These are phyloP conservation scores for Rhea pennata DNA, from an alignment of 2,113 vertebrate genomes.

Conservation along the genomic window DNA sequence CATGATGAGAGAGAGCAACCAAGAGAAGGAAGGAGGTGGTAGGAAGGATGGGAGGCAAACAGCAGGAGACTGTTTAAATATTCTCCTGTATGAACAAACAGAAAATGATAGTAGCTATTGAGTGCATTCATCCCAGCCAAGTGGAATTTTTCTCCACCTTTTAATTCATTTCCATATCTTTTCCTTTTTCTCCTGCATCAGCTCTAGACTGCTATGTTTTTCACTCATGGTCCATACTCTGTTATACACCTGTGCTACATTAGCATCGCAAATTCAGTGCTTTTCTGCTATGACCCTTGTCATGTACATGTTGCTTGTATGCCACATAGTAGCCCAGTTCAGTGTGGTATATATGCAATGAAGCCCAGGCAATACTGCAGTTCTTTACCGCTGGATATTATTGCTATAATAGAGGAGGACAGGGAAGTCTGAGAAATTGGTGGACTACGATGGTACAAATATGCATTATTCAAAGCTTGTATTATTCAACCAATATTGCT, in stretches of 20 bases:
- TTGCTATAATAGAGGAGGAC: background rate
- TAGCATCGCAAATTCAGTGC: background rate
- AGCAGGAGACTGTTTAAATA: background rate
- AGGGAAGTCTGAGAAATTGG: background rate
- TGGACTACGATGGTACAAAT: too few species aligned
- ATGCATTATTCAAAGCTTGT: background rate
- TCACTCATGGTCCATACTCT: background rate
- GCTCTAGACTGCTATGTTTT: background rate
- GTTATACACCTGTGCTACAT: background rate
- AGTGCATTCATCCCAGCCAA: background rate
- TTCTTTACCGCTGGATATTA: background rate
- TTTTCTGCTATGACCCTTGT: background rate
- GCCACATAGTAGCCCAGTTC: background rate
- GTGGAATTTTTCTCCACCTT: background rate
- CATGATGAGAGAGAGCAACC: background rate
- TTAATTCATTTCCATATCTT: accelerated
- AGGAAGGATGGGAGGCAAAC: background rate
- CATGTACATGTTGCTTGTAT: background rate
- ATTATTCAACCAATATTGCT: background rate
- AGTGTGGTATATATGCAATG: accelerated
- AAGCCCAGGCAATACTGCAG: background rate
- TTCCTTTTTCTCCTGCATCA: background rate
- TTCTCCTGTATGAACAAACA: background rate
- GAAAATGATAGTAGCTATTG: background rate
- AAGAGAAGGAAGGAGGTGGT: background rate